Evolutionary conservation across 1,140 invertebrate species (phyloP).

Genomic region (Drosophila asahinai): DNA sequence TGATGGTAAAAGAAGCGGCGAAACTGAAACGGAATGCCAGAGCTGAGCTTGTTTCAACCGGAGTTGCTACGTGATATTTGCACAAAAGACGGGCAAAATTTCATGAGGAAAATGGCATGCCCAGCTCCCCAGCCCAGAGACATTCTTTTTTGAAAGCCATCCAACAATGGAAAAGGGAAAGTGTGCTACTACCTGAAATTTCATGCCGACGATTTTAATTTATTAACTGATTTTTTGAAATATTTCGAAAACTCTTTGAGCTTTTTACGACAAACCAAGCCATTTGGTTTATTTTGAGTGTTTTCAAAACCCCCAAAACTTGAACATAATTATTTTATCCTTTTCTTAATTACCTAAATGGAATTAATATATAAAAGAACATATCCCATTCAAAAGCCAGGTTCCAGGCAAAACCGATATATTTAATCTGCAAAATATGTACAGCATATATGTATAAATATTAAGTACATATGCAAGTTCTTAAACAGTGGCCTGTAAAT

Average conservation of each 20-base stretch:
- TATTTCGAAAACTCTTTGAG: not conserved
- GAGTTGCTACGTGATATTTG: constrained; percentile 64
- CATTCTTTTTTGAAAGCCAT: not conserved
- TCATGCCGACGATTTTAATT: constrained; percentile 51
- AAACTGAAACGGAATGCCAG: constrained; percentile 23
- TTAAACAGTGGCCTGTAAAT: too few relatives aligned
- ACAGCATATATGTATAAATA: too few relatives aligned
- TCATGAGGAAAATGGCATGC: constrained; percentile 59
- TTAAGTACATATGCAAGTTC: too few relatives aligned
- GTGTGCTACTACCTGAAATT: constrained; percentile 31
- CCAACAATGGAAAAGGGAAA: not conserved
- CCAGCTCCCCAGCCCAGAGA: not conserved
- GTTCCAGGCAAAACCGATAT: not conserved
- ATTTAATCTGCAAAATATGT: too few relatives aligned
- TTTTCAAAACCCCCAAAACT: too few relatives aligned
- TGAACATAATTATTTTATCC: too few relatives aligned
- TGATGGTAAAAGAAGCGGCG: not conserved
- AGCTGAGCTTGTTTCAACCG: constrained; percentile 25
- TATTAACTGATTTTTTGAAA: constrained; percentile 38
- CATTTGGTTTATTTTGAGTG: too few relatives aligned
- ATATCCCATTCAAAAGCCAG: too few relatives aligned
- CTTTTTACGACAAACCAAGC: not conserved
- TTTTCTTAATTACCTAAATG: too few relatives aligned
- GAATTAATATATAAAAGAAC: too few relatives aligned
- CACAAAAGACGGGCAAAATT: constrained; percentile 53